These are phyloP conservation scores for Idaea biselata DNA, from an alignment of 2,888 invertebrate species.

Conservation along the genomic window DNA sequence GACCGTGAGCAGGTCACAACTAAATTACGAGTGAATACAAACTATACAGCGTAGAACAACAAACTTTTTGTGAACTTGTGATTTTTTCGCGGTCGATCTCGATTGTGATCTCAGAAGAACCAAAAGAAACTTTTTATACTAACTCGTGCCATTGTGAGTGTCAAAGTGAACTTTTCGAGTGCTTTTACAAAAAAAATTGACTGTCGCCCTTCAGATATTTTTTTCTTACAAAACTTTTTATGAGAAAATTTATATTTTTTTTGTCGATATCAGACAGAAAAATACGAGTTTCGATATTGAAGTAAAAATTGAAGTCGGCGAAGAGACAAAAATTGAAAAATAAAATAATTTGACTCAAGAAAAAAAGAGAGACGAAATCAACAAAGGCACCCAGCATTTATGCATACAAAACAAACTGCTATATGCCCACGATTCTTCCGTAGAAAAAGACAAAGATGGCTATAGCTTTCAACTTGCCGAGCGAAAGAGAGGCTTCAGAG, in stretches of 20 bases:
- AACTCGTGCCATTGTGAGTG: conserved; percentile 48
- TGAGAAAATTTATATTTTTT: conserved; percentile 16
- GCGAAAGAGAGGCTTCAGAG: conserved; percentile 78
- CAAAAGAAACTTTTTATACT: conserved; percentile 58
- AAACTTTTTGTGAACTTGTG: conserved; percentile 70
- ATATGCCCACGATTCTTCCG: conserved; percentile 71
- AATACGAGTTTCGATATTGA: conserved; percentile 11
- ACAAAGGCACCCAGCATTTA: conserved; percentile 62
- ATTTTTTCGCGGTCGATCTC: conserved; percentile 50
- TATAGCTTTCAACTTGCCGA: conserved; percentile 80
- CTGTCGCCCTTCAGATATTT: conserved; percentile 25
- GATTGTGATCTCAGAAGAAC: conserved; percentile 31
- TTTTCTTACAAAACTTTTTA: conserved; percentile 34
- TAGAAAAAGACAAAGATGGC: conserved; percentile 79
- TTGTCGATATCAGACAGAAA: conserved; percentile 1
- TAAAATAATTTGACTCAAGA: conserved; percentile 28
- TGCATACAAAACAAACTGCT: conserved; percentile 71
- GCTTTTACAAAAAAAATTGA: conserved; percentile 26
- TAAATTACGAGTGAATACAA: conserved; percentile 67
- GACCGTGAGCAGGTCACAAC: conserved; percentile 65
- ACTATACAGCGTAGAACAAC: conserved; percentile 61
- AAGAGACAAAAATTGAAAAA: conserved; percentile 18
- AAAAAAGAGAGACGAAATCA: conserved; percentile 39
- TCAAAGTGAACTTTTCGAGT: conserved; percentile 57
- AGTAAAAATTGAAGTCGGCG: conserved; percentile 22